Base-by-base conservation (phyloP, 2,888 invertebrate genomes). In the Pachliopta kotzebuea region DNA sequence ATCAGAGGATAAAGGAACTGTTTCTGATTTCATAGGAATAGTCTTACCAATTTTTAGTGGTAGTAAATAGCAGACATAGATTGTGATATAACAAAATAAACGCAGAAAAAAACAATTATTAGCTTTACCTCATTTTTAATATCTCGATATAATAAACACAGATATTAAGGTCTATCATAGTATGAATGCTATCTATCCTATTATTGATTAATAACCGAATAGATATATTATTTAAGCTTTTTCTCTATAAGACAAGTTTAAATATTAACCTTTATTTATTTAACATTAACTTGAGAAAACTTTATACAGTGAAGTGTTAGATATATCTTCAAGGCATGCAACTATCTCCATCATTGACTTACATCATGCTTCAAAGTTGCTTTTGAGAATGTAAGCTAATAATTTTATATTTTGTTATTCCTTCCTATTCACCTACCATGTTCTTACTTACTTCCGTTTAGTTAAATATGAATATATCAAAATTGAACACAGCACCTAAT, bases 341-440 rank as follows among this genome's bases (percentile, higher is more conserved):
- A 80, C 83, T 86, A 83, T 85, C 85, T 80, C 80, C 79, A 75
- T 81, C 76, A 82, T 79, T 79, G 77, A 70, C 74, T 87, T 89
- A 86, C 77, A 82, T 88, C 85, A 88, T 83, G 76, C 54, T 77
- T 52, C n/a, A 77, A 85, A 88, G 88, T 86, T 84, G 80, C 80
- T 78, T 83, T 84, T 86, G 85, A 86, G 81, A 85, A 88, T 52
- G 50, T 80, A 83, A 78, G 75, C 80, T 79, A 79, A 80, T 81
- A 79, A 79, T 74, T 71, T 67, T 67, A 55, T 67, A 55, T 63
- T 62, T 73, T 76, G 72, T 75, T 52, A 52, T 52, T 52, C 50
- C 50, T 52, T 52, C 50, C 50, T 52, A 52, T n/a, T 52, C 11
- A 18, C 23, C n/a, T 2, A 21, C 11, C 21, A 23, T 52, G 50